Percentiles rank a stretch among this genome's conserved stretches.
These are phyloP conservation scores for Archips xylosteana DNA, from an alignment of 2,888 invertebrate genomes.

Conservation along the genomic window DNA sequence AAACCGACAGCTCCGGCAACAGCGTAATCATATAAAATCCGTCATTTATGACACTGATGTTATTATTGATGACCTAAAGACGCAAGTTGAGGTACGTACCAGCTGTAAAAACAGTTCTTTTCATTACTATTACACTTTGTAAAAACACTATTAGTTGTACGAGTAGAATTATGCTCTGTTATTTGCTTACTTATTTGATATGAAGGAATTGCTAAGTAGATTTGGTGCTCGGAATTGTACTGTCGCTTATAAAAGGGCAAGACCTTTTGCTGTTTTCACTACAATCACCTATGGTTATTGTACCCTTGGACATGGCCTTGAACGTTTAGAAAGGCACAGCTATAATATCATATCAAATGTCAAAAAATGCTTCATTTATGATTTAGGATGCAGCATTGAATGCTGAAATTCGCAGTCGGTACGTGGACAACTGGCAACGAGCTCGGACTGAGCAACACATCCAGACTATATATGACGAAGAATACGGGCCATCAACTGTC, in stretches of 20 bases:
- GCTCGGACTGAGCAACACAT: slow-evolving; percentile 70
- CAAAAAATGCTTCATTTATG: background rate
- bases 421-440: slow-evolving; percentile 66
- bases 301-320: background rate
- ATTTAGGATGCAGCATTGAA: slow-evolving; percentile 56
- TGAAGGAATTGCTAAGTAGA: too few relatives aligned
- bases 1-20: slow-evolving; percentile 64
- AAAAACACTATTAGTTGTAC: too few relatives aligned
- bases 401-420: slow-evolving; percentile 62
- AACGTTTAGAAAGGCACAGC: too few relatives aligned
- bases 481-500: slow-evolving; percentile 49
- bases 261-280: too few relatives aligned
- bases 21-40: slow-evolving; percentile 65
- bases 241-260: too few relatives aligned
- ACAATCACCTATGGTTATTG: too few relatives aligned
- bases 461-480: slow-evolving; percentile 54
- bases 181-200: too few relatives aligned
- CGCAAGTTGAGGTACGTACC: slow-evolving; percentile 62
- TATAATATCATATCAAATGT: background rate
- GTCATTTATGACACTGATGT: slow-evolving; percentile 64
- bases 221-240: too few relatives aligned
- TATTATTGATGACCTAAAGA: slow-evolving; percentile 58
- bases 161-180: too few relatives aligned
- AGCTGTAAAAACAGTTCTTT: background rate
- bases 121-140: background rate